Base-by-base conservation (phyloP, 2,888 invertebrate species). In the Rotaria macrura region DNA sequence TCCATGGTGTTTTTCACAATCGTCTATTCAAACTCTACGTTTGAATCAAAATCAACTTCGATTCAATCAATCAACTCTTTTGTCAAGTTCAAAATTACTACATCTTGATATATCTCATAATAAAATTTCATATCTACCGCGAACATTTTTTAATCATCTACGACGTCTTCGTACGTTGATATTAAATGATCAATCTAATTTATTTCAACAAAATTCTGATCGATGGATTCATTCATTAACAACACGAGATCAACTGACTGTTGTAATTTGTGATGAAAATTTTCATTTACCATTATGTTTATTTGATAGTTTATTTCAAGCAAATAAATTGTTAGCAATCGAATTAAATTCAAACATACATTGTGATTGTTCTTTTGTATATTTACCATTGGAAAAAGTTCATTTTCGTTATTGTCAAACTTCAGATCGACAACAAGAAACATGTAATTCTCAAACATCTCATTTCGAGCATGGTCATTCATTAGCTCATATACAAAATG, bases 51-150 rank as follows among this genome's bases (percentile, higher is more conserved):
- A 65, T 65, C n/a, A 34, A 17, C 65, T 65, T 43, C 74, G 38
- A 43, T 43, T 79, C 10, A 79, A 43, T 43, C 25, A 25, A 79
- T 25, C 38, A 40, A 40, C 74, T 0, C 40, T 79, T 23, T 40
- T 79, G 25, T 79, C 74, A 79, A 79, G 43, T 43, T 79, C 74
- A 40, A 79, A 79, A 79, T 79, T 79, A 79, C 7, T 79, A 12
- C 10, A 43, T 79, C 40, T 79, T 40, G 74, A 79, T 43, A 40
- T 79, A 43, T 79, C 74, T 12, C 25, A 79, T 43, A 79, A 79
- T 79, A 7, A 40, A 43, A 23, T 79, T 9, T 12, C 43, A 0
- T 17, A 25, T 25, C 43, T 79, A 43, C 74, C 74, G 7, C 74
- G 74, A 10, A 79, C 74, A 79, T 79, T 79, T 43, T 79, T 79